Evolutionary conservation across 2,888 invertebrate genomes (phyloP).

Genomic region (Andrena dorsata): DNA sequence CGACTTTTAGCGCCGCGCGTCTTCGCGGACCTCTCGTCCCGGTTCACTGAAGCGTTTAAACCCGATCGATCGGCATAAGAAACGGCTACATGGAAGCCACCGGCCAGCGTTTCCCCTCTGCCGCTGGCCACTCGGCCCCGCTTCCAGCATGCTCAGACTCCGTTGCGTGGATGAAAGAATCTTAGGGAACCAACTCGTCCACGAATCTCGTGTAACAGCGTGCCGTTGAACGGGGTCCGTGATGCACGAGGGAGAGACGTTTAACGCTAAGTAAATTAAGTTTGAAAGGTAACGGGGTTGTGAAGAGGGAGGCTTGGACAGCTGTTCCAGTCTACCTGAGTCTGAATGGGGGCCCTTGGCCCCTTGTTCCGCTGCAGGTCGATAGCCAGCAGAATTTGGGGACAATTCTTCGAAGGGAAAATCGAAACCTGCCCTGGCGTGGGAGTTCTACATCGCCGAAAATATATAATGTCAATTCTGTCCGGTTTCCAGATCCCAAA

Average conservation of each 20-base stretch:
- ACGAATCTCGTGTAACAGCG: neutral
- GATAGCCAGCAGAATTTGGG: neutral
- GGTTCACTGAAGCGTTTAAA: slow-evolving; percentile 58
- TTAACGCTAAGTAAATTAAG: neutral
- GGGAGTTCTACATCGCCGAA: neutral
- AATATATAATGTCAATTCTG: neutral
- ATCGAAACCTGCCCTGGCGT: neutral
- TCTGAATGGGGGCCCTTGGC: neutral
- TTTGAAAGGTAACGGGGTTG: neutral
- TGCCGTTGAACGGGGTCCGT: neutral
- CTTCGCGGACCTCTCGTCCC: slow-evolving; percentile 37
- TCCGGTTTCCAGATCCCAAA: neutral
- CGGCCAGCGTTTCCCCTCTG: neutral
- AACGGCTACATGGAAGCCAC: slow-evolving; percentile 27
- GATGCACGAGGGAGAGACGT: neutral
- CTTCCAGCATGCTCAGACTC: neutral
- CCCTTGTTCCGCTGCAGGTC: neutral
- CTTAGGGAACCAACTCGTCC: no score
- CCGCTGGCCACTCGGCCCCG: no score
- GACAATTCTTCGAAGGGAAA: neutral
- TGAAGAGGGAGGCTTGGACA: neutral
- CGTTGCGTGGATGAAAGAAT: neutral
- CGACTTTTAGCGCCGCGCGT: slow-evolving; percentile 35
- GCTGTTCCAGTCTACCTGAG: slow-evolving; percentile 3
- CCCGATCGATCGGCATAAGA: slow-evolving; percentile 41